Conservation (phyloP, 35 echinoderm and acorn worm genomes). For the Apostichopus parvimensis region DNA sequence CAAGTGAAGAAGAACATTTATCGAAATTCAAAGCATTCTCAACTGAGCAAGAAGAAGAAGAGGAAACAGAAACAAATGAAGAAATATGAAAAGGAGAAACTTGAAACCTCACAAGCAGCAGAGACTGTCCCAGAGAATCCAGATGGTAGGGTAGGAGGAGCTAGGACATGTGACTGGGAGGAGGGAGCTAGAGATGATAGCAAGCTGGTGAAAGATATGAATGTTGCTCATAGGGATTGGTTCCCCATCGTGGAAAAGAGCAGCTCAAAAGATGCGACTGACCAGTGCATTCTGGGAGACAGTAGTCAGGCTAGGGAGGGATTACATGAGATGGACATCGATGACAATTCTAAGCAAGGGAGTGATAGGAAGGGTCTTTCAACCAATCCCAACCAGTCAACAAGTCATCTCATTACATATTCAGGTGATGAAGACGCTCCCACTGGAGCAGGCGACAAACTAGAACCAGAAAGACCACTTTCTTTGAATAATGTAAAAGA, state of each 20-base stretch:
- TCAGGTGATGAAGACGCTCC: no score
- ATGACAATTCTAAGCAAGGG: no score
- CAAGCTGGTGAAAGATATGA: neutral
- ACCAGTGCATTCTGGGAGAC: no score
- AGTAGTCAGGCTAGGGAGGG: no score
- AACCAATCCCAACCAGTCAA: no score
- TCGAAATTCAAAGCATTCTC: neutral
- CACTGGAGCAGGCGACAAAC: no score
- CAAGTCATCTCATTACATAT: no score
- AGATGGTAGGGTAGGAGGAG: neutral
- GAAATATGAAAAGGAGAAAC: neutral
- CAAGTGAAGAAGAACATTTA: neutral
- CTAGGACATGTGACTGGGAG: no score
- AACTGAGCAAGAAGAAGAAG: conserved; percentile 16
- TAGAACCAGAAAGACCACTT: no score
- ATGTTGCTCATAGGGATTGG: neutral
- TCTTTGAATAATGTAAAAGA: no score
- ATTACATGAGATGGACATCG: no score
- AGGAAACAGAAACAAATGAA: conserved; percentile 23
- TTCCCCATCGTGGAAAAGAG: neutral
- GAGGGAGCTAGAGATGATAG: neutral
- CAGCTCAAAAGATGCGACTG: neutral
- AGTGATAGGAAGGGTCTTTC: no score
- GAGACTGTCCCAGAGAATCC: neutral
- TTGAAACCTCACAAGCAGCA: neutral